Evolutionary conservation across 1,140 invertebrate genomes (phyloP).

Genomic region (Epicauta chinensis): DNA sequence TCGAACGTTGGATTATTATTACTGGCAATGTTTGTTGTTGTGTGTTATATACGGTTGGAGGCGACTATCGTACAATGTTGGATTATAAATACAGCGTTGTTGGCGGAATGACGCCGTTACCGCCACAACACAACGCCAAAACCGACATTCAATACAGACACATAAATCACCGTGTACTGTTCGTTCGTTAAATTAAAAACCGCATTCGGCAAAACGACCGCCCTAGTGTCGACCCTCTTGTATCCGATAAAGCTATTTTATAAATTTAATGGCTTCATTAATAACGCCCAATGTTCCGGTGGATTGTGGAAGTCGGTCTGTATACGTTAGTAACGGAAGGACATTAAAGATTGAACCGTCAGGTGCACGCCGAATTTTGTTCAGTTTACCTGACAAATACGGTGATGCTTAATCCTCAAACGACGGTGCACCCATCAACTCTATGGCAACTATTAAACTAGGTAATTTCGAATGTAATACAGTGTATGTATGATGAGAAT

Average conservation of each 20-base stretch:
- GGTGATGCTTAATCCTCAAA: too few species aligned
- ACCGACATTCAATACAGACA: constrained; percentile 16
- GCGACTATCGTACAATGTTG: constrained; percentile 19
- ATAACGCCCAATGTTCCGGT: constrained; percentile 21
- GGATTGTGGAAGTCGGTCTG: background rate
- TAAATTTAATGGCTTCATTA: constrained; percentile 34
- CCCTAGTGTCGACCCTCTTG: constrained; percentile 19
- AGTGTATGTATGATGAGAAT: too few species aligned
- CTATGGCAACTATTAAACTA: too few species aligned
- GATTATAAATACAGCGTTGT: constrained; percentile 22
- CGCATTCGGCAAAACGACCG: constrained; percentile 24
- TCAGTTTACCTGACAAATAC: constrained; percentile 1
- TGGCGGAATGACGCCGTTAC: constrained; percentile 16
- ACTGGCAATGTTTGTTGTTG: background rate
- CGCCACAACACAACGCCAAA: too few species aligned
- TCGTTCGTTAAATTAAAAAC: constrained; percentile 29
- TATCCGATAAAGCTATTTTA: constrained; percentile 33
- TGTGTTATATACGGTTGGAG: background rate
- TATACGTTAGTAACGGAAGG: background rate
- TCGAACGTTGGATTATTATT: constrained; percentile 24
- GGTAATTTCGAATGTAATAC: too few species aligned
- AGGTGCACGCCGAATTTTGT: constrained; percentile 9
- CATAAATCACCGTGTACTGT: constrained; percentile 27
- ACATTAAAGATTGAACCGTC: constrained; percentile 12
- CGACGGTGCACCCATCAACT: too few species aligned